A percentile compares a stretch with the other conserved stretches of the same genome.
These are phyloP conservation scores for Microtus ochrogaster DNA, from an alignment of 2,113 vertebrate species.

Conservation along the genomic window DNA sequence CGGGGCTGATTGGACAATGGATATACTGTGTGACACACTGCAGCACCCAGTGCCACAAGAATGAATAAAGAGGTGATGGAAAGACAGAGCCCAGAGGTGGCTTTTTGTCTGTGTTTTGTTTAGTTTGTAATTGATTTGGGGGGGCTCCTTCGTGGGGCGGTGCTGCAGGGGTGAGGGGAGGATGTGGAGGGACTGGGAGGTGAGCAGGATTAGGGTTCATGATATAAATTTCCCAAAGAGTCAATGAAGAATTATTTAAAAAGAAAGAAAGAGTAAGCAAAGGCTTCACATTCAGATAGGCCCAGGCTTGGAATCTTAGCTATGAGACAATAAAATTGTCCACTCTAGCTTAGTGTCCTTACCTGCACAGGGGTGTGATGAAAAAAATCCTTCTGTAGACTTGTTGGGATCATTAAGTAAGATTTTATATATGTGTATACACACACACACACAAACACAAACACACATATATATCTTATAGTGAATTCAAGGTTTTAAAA, in stretches of 20 bases:
- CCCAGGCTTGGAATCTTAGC: not conserved
- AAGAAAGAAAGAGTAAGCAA: not conserved
- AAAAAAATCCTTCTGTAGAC: not conserved
- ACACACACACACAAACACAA: too few relatives aligned
- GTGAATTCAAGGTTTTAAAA: not conserved
- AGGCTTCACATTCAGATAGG: not conserved
- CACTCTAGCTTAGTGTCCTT: not conserved
- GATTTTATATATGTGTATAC: not conserved
- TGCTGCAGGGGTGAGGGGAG: not conserved
- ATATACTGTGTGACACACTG: not conserved
- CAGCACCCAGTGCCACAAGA: not conserved
- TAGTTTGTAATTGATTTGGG: not conserved
- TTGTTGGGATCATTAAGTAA: not conserved
- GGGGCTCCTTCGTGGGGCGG: not conserved
- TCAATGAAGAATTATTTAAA: not conserved
- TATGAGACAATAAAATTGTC: not conserved
- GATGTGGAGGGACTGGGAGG: not conserved
- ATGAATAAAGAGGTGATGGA: not conserved
- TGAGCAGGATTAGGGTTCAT: not conserved
- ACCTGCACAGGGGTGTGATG: not conserved
- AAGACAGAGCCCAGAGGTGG: not conserved
- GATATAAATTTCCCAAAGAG: not conserved
- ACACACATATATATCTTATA: not conserved
- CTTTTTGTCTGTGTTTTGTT: not conserved
- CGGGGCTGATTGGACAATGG: not conserved